phyloP scores from a whole-genome alignment of 2,888 invertebrate species.

The Cephus nigrinus region DNA sequence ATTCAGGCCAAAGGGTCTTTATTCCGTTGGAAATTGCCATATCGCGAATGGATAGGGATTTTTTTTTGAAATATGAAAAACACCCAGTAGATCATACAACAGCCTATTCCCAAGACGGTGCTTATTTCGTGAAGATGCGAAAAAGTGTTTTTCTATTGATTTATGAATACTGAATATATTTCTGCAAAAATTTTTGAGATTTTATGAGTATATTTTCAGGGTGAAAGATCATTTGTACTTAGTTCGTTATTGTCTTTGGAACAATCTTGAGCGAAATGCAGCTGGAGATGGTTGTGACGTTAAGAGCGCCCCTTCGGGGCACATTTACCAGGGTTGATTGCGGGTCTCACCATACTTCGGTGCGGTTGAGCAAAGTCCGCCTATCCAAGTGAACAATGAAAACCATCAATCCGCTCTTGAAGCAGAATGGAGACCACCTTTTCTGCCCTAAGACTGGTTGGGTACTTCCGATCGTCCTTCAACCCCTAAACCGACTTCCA shows the following conservation, averaged over 20 bases:
- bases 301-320: slow-evolving; percentile 16
- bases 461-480: slow-evolving; percentile 23
- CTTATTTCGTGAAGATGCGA: not conserved
- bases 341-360: not conserved
- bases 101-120: not conserved
- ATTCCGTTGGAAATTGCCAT: not conserved
- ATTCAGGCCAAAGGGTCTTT: not conserved
- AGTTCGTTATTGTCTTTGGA: not conserved
- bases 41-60: not conserved
- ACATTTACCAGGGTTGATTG: not conserved
- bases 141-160: not conserved
- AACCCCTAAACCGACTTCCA: slow-evolving; percentile 22
- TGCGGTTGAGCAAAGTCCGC: slow-evolving; percentile 39
- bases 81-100: not conserved
- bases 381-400: slow-evolving; percentile 52
- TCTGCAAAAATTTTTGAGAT: not conserved
- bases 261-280: slow-evolving; percentile 37
- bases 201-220: not conserved
- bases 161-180: not conserved
- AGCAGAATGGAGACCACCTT: slow-evolving; percentile 21
- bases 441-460: slow-evolving; percentile 3
- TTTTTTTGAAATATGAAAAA: not conserved
- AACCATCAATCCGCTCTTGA: slow-evolving; percentile 51
- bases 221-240: not conserved
- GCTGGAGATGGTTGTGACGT: slow-evolving; percentile 32